A percentile compares a stretch with the other conserved stretches of the same genome.
These are phyloP conservation scores for Tenualosa ilisha DNA, from an alignment of 2,797 vertebrate species.

Conservation along the genomic window DNA sequence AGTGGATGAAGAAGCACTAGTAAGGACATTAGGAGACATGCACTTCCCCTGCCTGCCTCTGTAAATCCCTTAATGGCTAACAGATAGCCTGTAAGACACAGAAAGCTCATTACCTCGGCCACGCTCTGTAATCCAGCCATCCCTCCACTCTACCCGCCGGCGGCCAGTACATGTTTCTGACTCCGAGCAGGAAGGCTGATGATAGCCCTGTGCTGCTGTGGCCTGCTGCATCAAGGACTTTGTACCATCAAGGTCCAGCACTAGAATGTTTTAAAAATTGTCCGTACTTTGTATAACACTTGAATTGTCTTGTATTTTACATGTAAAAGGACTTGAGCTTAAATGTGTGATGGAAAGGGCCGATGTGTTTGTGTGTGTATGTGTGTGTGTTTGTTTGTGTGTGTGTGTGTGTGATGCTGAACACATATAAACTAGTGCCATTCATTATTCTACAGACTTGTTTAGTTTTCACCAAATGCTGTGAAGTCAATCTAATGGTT, in stretches of 20 bases:
- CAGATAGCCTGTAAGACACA: conserved; percentile 39
- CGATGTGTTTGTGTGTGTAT: too few species aligned
- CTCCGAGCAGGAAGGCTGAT: not conserved
- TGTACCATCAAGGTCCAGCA: not conserved
- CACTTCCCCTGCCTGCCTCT: conserved; percentile 18
- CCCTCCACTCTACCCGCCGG: not conserved
- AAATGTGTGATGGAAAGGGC: not conserved
- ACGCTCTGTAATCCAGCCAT: conserved; percentile 45
- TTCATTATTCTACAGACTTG: too few species aligned
- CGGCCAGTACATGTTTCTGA: not conserved
- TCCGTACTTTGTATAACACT: not conserved
- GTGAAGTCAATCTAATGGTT: too few species aligned
- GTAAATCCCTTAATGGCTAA: conserved; percentile 45
- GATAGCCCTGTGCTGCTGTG: not conserved
- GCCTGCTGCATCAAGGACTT: not conserved
- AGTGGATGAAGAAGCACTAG: not conserved
- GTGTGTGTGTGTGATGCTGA: too few species aligned
- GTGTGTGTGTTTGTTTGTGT: too few species aligned
- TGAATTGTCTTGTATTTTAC: not conserved
- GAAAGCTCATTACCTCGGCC: conserved; percentile 47
- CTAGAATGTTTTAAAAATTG: not conserved
- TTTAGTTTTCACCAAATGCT: too few species aligned
- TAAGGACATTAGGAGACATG: conserved; percentile 28
- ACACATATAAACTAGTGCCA: too few species aligned
- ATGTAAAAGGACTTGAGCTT: not conserved